Evolutionary conservation across 2,888 invertebrate species (phyloP), one percentile per base, ranked within the genome.

Genomic region (Noctua fimbriata): DNA sequence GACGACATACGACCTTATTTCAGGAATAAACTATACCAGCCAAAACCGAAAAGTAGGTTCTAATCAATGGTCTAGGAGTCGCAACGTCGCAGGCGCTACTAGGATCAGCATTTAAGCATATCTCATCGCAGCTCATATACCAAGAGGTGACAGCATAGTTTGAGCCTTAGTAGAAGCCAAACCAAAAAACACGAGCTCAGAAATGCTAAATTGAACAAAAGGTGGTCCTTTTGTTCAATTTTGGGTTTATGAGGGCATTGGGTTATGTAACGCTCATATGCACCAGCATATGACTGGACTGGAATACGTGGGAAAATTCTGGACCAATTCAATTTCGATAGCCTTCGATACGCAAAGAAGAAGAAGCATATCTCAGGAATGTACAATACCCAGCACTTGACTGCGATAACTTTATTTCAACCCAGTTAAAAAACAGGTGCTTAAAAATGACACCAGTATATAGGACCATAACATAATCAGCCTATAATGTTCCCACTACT

Each of bases 161-260:
- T 55, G 4, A 69, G 55, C 75, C 28, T n/a, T 41, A 41, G 16
- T 49, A 70, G 47, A 78, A 72, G 18, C 2, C 49, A 73, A 52
- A 86, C 79, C 74, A 86, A 85, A 82, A 83, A 87, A 44, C 41
- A 41, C 7, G 9, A 36, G 36, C 36, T 36, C 36, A 5, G 36
- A 36, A 36, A 36, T 36, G 36, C 36, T 0, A 36, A 5, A 36
- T 36, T 36, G 4, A 9, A 24, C 24, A 21, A 52, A 49, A 52
- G 9, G 3, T n/a, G n/a, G n/a, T n/a, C n/a, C n/a, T n/a, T n/a
- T n/a, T n/a, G n/a, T n/a, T n/a, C n/a, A n/a, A n/a, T n/a, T n/a
- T n/a, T n/a, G n/a, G n/a, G n/a, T n/a, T n/a, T n/a, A n/a, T n/a
- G n/a, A n/a, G n/a, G n/a, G n/a, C n/a, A n/a, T n/a, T n/a, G n/a